These are phyloP conservation scores for human DNA, from an alignment of 2,113 vertebrate genomes.

Conservation along the genomic window GRCh38 chr6:161449001-161449500, in stretches of 20 bases:
- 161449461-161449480: background rate
- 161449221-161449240: conserved; percentile 28
- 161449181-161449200: conserved; percentile 54
- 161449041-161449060: background rate
- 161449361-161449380: background rate
- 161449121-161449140: conserved; percentile 46
- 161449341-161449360: background rate
- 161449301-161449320: background rate
- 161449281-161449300: background rate
- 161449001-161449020: background rate
- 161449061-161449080: conserved; percentile 59
- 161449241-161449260: background rate
- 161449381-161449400: background rate
- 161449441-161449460: background rate
- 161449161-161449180: conserved; percentile 57
- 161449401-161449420: rapidly evolving
- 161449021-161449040: conserved; percentile 30
- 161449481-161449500: background rate
- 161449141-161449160: conserved; percentile 60
- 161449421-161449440: rapidly evolving
- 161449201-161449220: conserved; percentile 24
- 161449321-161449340: background rate
- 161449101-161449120: conserved; percentile 36
- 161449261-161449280: background rate
- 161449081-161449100: conserved; percentile 59